phyloP scores from a whole-genome alignment of 1,140 invertebrate genomes.

The Aphaenogaster ashmeadi region DNA sequence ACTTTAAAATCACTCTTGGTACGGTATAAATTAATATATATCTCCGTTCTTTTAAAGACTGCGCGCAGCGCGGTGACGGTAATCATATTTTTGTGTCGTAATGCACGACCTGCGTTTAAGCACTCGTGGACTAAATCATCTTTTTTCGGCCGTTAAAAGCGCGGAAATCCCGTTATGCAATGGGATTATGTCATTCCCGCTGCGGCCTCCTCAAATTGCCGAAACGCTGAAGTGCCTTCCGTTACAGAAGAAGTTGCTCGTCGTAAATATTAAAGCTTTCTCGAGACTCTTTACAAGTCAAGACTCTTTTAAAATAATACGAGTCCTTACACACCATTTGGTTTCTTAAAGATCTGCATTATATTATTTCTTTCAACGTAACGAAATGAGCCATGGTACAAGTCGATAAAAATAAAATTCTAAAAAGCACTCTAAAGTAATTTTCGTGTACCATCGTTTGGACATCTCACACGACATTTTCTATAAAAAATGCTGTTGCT shows the following conservation, averaged over 20 bases:
- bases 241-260: not conserved
- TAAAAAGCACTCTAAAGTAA: not conserved
- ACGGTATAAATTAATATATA: constrained; percentile 50
- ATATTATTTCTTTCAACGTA: not conserved
- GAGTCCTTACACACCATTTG: not conserved
- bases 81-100: constrained; percentile 63
- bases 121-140: constrained; percentile 33
- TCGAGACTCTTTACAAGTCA: not conserved
- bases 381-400: not conserved
- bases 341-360: not conserved
- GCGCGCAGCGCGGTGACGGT: constrained; percentile 6
- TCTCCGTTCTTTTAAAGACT: constrained; percentile 40
- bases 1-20: constrained; percentile 57
- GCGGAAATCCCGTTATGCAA: constrained; percentile 50
- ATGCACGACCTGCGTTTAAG: constrained; percentile 44
- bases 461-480: not conserved
- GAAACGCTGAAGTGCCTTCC: constrained; percentile 13
- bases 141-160: constrained; percentile 60
- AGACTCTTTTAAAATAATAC: not conserved
- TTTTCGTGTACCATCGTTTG: not conserved
- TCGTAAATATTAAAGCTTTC: not conserved
- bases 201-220: constrained; percentile 26
- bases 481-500: not conserved
- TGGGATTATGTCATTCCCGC: constrained; percentile 30
- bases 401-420: not conserved